These are phyloP conservation scores for Centropus unirufus DNA, from an alignment of 2,113 vertebrate genomes.

Conservation along the genomic window DNA sequence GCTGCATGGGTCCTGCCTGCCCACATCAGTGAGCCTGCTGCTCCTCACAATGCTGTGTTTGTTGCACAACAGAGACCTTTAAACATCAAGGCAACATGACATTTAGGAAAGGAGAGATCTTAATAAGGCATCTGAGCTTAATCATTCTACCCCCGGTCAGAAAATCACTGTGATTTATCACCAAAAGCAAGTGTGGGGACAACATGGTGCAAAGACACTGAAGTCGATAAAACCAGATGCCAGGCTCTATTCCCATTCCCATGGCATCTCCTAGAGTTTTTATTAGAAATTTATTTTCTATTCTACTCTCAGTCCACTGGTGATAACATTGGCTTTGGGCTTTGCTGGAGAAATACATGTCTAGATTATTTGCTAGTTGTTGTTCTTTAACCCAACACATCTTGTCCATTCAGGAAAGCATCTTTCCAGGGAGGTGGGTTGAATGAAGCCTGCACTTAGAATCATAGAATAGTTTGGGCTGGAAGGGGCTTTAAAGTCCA, in stretches of 20 bases:
- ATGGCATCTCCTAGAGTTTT: background rate
- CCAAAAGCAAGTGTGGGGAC: background rate
- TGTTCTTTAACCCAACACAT: background rate
- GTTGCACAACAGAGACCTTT: conserved; percentile 8
- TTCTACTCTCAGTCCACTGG: background rate
- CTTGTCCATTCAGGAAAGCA: background rate
- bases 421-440: background rate
- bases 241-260: background rate
- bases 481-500: too few relatives aligned
- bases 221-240: background rate
- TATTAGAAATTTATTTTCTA: background rate
- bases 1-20: background rate
- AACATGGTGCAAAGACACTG: background rate
- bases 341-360: background rate
- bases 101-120: conserved; percentile 17
- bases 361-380: accelerated
- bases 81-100: conserved; percentile 3
- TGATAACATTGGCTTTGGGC: background rate
- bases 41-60: background rate
- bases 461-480: too few relatives aligned
- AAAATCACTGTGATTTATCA: background rate
- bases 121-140: background rate
- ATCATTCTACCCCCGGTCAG: background rate
- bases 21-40: background rate
- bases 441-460: background rate